Conservation (phyloP, 2,113 vertebrate genomes). For the Syngnathus typhle region DNA sequence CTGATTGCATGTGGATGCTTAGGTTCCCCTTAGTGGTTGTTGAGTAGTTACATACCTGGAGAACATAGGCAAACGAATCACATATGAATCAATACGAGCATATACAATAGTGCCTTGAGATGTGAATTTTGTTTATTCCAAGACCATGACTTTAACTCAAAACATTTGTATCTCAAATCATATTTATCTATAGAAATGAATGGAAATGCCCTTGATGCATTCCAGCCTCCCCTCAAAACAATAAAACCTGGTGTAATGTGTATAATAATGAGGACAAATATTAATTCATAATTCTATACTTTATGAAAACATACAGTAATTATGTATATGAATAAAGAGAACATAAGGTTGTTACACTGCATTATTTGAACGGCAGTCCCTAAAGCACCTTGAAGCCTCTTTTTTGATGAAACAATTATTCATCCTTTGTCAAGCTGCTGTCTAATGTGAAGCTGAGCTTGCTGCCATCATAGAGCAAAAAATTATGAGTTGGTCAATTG, state of each 20-base stretch:
- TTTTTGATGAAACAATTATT: background rate
- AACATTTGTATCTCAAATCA: too few species aligned
- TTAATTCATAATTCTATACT: too few species aligned
- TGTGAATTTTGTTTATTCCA: background rate
- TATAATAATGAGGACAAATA: too few species aligned
- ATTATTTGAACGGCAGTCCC: too few species aligned
- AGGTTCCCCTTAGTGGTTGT: conserved; percentile 99
- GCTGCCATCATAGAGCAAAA: background rate
- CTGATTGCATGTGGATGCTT: conserved; percentile 99
- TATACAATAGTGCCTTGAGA: background rate
- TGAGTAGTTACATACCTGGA: conserved; percentile 95
- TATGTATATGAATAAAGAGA: too few species aligned
- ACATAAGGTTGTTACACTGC: too few species aligned
- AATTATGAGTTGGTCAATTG: background rate
- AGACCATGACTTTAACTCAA: background rate
- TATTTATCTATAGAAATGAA: too few species aligned
- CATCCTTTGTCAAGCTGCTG: background rate
- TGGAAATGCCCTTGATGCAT: too few species aligned
- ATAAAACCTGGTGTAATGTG: too few species aligned
- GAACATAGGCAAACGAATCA: background rate
- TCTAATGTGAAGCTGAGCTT: background rate
- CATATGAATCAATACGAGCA: background rate
- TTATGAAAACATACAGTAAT: too few species aligned
- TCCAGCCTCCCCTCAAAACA: too few species aligned
- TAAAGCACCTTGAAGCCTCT: background rate